Base-by-base conservation (phyloP, 2,113 vertebrate species). In the Labeo catla region DNA sequence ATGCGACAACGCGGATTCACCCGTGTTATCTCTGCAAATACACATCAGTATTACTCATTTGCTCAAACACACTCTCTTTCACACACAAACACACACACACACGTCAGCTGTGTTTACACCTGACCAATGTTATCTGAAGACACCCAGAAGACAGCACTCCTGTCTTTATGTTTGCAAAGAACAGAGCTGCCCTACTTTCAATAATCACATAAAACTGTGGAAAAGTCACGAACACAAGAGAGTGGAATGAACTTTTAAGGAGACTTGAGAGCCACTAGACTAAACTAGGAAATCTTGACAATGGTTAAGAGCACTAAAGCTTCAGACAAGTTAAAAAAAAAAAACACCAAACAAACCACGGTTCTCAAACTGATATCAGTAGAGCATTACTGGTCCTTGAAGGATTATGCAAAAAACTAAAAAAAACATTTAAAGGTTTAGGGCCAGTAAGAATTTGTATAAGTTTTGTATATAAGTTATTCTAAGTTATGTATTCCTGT, bases 21-120 rank as follows among this genome's bases (percentile, higher is more conserved):
- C 87, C 76, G 66, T 88, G 86, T 89, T 89, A 85, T 83, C 86
- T 89, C 77, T 88, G 88, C 83, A 54, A 77, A 77, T 54, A 77
- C 49, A 81, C 73, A 86, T 9, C 76, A 78, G 66, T 10, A 59
- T 5, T 74, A 70, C 43, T 57, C 47, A 45, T 47, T 54, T 16
- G 74, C 15, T 76, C 74, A 76, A 52, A 76, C 45, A 49, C 47
- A 52, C 74, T 47, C 68, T 68, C 19, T 59, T 21, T 57, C 19
- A 28, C 49, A 12, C 85, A 34, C 59, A 21, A 21, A 15, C 45
- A 68, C 66, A 13, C 45, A 68, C 66, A 13, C 74, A 76, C 21
- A 68, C 16, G 47, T 54, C 63, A 83, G 65, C 34, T 76, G 79
- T 52, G 49, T 84, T 21, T n/a, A 87, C 85, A 87, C 86, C 81